These are phyloP conservation scores for Probaryconus sp. DNA, from an alignment of 1,140 invertebrate genomes.

Conservation along the genomic window DNA sequence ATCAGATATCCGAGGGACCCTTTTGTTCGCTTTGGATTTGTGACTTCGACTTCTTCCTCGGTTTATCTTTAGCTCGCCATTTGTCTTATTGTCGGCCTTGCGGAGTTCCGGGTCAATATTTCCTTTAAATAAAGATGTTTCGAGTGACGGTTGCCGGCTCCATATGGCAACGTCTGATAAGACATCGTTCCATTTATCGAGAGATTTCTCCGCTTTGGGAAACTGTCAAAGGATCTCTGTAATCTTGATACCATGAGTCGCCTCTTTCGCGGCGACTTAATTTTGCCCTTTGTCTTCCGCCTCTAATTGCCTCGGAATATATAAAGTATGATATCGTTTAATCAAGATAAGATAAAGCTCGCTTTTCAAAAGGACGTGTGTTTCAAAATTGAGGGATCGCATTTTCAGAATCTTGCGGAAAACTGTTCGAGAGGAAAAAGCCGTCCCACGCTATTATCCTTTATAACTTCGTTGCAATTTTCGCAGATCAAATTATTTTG, in stretches of 20 bases:
- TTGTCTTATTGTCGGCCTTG: conserved; percentile 17
- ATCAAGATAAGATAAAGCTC: too few species aligned
- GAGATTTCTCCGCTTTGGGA: not conserved
- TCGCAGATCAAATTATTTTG: too few species aligned
- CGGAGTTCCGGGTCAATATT: conserved; percentile 17
- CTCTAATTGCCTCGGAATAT: too few species aligned
- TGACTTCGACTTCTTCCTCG: not conserved
- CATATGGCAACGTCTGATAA: conserved; percentile 11
- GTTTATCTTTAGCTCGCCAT: conserved; percentile 4
- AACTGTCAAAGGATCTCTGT: not conserved
- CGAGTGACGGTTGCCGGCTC: not conserved
- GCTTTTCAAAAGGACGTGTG: too few species aligned
- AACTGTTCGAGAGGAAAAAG: too few species aligned
- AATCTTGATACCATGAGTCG: conserved; percentile 7
- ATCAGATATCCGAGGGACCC: conserved; percentile 16
- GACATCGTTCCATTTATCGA: conserved; percentile 4
- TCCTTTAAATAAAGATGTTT: conserved; percentile 33
- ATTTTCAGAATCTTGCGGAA: too few species aligned
- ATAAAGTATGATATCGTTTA: too few species aligned
- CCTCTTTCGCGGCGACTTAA: too few species aligned
- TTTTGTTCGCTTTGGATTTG: conserved; percentile 21
- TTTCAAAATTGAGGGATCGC: too few species aligned
- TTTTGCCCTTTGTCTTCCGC: too few species aligned
- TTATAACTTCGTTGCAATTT: too few species aligned
- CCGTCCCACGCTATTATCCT: too few species aligned